Evolutionary conservation across 2,888 invertebrate species (phyloP).

Genomic region (Rotaria socialis): DNA sequence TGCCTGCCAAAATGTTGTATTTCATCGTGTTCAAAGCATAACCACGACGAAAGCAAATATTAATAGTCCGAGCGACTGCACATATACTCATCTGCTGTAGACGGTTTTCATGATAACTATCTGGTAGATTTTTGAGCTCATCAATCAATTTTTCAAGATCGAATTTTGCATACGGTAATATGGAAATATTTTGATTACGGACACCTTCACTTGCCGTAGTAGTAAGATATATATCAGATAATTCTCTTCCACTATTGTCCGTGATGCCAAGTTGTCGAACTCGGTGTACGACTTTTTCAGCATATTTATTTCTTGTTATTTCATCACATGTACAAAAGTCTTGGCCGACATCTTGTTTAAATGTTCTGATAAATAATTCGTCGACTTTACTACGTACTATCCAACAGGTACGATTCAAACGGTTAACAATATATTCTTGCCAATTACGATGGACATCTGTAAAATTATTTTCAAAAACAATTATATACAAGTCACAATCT

Average conservation of each 20-base stretch:
- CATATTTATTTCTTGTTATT: too few species aligned
- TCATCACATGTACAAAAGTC: too few species aligned
- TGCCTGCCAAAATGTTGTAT: background rate
- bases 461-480: background rate
- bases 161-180: background rate
- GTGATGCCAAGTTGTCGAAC: background rate
- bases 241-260: background rate
- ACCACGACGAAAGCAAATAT: background rate
- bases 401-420: too few species aligned
- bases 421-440: background rate
- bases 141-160: background rate
- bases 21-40: background rate
- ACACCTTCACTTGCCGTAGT: background rate
- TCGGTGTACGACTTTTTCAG: background rate
- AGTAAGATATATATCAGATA: background rate
- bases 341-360: too few species aligned
- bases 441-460: background rate
- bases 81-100: background rate
- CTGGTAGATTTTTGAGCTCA: background rate
- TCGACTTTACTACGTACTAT: too few species aligned
- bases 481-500: constrained; percentile 1
- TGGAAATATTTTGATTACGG: background rate
- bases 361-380: background rate
- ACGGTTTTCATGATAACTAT: background rate
- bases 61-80: background rate